phyloP scores from a whole-genome alignment of 2,797 vertebrate species.

The Schizothorax lantsangensis region DNA sequence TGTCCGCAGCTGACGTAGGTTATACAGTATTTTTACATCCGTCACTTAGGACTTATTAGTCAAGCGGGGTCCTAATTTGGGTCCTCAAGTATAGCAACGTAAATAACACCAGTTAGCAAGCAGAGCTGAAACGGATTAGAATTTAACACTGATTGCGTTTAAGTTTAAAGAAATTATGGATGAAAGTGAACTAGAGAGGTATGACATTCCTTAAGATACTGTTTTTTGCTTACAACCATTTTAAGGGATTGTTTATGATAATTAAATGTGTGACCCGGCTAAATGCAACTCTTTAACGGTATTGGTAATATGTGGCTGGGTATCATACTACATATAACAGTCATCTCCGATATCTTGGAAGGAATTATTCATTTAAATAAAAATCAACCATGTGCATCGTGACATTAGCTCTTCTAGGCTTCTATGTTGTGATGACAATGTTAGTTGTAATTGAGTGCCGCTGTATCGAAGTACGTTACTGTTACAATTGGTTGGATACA shows the following conservation, averaged over 20 bases:
- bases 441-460: not conserved
- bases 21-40: not conserved
- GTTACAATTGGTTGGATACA: not conserved
- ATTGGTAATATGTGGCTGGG: not conserved
- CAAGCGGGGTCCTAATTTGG: conserved; percentile 66
- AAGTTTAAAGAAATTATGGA: conserved; percentile 65
- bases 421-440: not conserved
- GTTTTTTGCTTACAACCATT: not conserved
- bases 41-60: not conserved
- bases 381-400: not conserved
- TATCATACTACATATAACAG: not conserved
- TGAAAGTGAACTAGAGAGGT: conserved; percentile 80
- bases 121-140: not conserved
- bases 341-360: conserved; percentile 9
- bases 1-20: not conserved
- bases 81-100: conserved; percentile 65
- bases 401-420: not conserved
- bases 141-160: not conserved
- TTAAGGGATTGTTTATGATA: not conserved
- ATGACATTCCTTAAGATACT: conserved; percentile 33
- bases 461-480: not conserved
- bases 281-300: not conserved
- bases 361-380: not conserved
- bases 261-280: not conserved
- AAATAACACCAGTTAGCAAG: conserved; percentile 61